Base-by-base conservation (phyloP, 2,888 invertebrate species). In the Hypselothyrea guttata region DNA sequence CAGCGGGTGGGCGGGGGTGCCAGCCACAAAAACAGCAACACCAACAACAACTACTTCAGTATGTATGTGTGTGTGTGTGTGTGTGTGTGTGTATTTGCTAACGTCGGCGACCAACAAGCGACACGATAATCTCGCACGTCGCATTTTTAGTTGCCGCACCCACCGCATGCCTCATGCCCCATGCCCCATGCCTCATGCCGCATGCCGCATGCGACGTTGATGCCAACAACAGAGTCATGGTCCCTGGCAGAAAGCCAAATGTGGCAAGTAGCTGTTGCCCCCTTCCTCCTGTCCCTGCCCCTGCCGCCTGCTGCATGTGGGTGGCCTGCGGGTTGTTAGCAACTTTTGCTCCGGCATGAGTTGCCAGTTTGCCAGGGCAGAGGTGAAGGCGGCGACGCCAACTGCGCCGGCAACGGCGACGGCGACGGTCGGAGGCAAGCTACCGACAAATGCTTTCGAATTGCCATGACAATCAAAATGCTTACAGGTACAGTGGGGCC, bases 401-500 rank as follows among this genome's bases (percentile, higher is more conserved):
- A n/a, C n/a, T n/a, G 16, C 22, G 22, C 22, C 16, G 7, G 18
- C 3, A 8, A 8, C 28, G 7, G 28, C 1, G 28, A 9, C 8
- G 9, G 34, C 12, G 45, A 22, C 48, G 42, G 45, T 16, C 48
- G 42, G 64, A 52, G 69, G 49, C 64, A 71, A 75, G 75, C 84
- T 68, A 84, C 75, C 81, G 82, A 86, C 86, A 86, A 87, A 87
- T 87, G 86, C 86, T 87, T 87, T 86, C 87, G 88, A 86, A 87
- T 87, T 87, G 86, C 84, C 77, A 87, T 86, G 87, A 84, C 86
- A 87, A 77, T 78, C 82, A 82, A 82, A 84, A 68, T 76, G 76
- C 74, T 75, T 82, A 75, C 82, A 84, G 64, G 72, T 70, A 84
- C 77, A 78, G 82, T 84, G 78, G 47, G 66, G 7, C 52, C 34